Conservation (phyloP, 2,888 invertebrate species). For the Catocala fraxini region DNA sequence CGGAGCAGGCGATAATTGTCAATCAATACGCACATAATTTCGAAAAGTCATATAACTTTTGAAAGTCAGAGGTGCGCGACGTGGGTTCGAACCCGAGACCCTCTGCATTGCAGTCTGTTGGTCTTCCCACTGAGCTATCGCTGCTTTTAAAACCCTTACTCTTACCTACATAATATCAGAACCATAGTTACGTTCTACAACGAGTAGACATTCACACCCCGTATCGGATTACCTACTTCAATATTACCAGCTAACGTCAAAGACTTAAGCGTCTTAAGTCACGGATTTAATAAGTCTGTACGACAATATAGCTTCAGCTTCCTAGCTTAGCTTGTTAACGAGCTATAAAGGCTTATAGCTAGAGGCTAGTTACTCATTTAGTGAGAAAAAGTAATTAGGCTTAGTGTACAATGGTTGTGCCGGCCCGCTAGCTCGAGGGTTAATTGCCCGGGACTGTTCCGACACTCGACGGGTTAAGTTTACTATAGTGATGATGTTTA, state of each 20-base stretch:
- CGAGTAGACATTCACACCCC: too few species aligned
- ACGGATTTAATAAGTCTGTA: slow-evolving; percentile 16
- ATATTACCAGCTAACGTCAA: background rate
- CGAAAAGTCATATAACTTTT: too few species aligned
- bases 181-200: too few species aligned
- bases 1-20: too few species aligned
- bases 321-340: slow-evolving; percentile 23
- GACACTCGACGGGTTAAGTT: slow-evolving; percentile 18
- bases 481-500: slow-evolving; percentile 12
- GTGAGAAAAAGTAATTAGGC: slow-evolving; percentile 47
- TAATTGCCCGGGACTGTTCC: slow-evolving; percentile 38
- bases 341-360: slow-evolving; percentile 13
- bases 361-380: slow-evolving; percentile 34
- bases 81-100: too few species aligned
- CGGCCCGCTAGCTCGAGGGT: slow-evolving; percentile 20
- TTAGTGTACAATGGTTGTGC: slow-evolving; percentile 15
- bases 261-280: slow-evolving; percentile 12
- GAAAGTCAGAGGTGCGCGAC: too few species aligned
- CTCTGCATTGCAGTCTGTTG: too few species aligned
- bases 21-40: too few species aligned
- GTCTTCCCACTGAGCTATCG: too few species aligned
- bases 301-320: background rate
- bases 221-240: too few species aligned
- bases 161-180: too few species aligned
- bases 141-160: too few species aligned